These are phyloP conservation scores for Sebastiscus albofasciatus DNA, from an alignment of 2,797 vertebrate genomes.

Conservation along the genomic window DNA sequence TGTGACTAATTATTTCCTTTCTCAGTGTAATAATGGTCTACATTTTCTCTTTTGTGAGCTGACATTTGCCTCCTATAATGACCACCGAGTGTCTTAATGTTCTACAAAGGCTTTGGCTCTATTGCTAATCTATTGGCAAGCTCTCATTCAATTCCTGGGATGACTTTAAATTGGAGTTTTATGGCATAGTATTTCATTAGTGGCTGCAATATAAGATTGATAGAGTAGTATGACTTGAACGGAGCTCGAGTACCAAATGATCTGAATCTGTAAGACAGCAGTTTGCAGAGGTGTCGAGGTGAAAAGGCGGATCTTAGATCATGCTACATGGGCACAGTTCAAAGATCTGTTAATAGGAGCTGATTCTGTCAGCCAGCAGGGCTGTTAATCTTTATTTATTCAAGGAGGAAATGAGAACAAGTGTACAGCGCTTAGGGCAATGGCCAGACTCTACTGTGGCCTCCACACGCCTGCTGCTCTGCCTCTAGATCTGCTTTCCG, in stretches of 20 bases:
- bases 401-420: slow-evolving; percentile 75
- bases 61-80: neutral
- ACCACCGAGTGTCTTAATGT: neutral
- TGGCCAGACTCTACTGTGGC: slow-evolving; percentile 32
- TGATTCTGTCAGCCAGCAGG: slow-evolving; percentile 37
- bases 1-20: neutral
- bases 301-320: neutral
- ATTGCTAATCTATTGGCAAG: neutral
- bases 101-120: neutral
- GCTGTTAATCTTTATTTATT: slow-evolving; percentile 75
- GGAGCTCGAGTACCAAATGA: neutral
- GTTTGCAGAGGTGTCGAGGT: neutral
- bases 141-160: neutral
- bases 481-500: slow-evolving; percentile 22
- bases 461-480: slow-evolving; percentile 23
- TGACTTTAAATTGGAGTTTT: slow-evolving; percentile 9
- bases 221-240: neutral
- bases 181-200: slow-evolving; percentile 12
- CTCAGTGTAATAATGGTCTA: neutral
- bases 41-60: neutral
- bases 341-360: slow-evolving; percentile 54
- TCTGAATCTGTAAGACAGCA: neutral
- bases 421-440: slow-evolving; percentile 55
- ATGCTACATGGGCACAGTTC: slow-evolving; percentile 19
- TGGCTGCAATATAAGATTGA: slow-evolving; percentile 9